Percentiles rank a stretch among this genome's conserved stretches.
phyloP scores from a whole-genome alignment of 2,888 invertebrate species.

The Erebia ligea region DNA sequence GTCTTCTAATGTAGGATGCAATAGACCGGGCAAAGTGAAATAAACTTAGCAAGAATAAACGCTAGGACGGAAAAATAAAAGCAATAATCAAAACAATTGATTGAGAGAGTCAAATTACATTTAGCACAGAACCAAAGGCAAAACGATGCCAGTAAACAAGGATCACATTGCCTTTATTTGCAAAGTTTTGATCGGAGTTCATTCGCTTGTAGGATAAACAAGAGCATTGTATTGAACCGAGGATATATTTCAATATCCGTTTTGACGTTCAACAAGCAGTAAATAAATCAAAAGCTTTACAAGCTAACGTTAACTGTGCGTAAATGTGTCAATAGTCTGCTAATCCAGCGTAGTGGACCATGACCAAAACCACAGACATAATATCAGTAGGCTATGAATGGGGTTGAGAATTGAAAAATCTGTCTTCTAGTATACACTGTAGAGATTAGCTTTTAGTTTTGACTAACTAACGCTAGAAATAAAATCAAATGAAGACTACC shows the following conservation, averaged over 20 bases:
- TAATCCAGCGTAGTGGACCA: no score
- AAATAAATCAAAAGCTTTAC: neutral
- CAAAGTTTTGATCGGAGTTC: slow-evolving; percentile 60
- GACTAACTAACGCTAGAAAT: no score
- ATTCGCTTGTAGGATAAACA: slow-evolving; percentile 30
- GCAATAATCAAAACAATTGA: neutral
- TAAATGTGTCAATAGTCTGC: neutral
- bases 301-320: neutral
- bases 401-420: no score
- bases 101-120: slow-evolving; percentile 28
- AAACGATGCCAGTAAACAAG: slow-evolving; percentile 72
- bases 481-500: no score
- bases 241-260: slow-evolving; percentile 8
- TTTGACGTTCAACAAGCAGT: neutral
- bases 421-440: no score
- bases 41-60: no score
- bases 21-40: neutral
- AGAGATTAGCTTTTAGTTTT: no score
- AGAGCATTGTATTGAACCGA: slow-evolving; percentile 29
- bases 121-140: slow-evolving; percentile 64
- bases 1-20: no score
- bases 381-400: no score
- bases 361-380: no score
- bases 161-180: slow-evolving; percentile 73
- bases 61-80: neutral